A percentile compares a stretch with the other conserved stretches of the same genome.
These are phyloP conservation scores for Aleiodes testaceus DNA, from an alignment of 2,888 invertebrate species.

Conservation along the genomic window DNA sequence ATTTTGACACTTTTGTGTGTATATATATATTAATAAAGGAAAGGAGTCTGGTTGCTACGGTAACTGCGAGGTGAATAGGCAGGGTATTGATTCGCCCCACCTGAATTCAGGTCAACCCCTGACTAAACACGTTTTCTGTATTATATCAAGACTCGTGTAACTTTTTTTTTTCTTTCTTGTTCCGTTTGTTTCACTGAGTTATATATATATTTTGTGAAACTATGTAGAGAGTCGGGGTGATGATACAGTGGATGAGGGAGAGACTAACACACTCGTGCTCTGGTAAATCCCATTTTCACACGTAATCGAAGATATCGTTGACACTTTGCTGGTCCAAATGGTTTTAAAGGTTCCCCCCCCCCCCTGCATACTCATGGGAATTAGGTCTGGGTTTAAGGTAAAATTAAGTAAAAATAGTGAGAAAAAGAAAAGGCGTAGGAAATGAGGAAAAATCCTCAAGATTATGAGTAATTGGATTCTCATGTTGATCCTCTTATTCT, in stretches of 20 bases:
- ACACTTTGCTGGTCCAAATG: too few species aligned
- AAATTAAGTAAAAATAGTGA: not conserved
- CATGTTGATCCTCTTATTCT: slow-evolving; percentile 7
- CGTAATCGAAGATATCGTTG: too few species aligned
- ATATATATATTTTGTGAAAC: slow-evolving; percentile 4
- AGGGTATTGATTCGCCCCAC: slow-evolving; percentile 72
- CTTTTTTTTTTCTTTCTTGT: slow-evolving; percentile 12
- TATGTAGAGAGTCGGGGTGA: not conserved
- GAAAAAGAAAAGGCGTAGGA: not conserved
- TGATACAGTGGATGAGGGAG: not conserved
- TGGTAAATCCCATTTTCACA: too few species aligned
- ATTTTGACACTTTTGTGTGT: not conserved
- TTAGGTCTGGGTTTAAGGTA: too few species aligned
- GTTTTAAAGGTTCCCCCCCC: too few species aligned
- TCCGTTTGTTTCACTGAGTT: slow-evolving; percentile 14
- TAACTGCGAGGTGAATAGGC: slow-evolving; percentile 71
- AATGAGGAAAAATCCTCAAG: slow-evolving; percentile 1
- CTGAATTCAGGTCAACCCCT: slow-evolving; percentile 73
- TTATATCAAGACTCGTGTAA: slow-evolving; percentile 36
- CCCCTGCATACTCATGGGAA: too few species aligned
- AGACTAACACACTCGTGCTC: too few species aligned
- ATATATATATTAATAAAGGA: slow-evolving; percentile 64
- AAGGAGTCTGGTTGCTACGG: slow-evolving; percentile 71
- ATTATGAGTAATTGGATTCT: slow-evolving; percentile 29
- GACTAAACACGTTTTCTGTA: slow-evolving; percentile 69